Evolutionary conservation across 2,797 vertebrate species (phyloP), one percentile per base, ranked within the genome.

Genomic region (Enteromius fasciolatus): DNA sequence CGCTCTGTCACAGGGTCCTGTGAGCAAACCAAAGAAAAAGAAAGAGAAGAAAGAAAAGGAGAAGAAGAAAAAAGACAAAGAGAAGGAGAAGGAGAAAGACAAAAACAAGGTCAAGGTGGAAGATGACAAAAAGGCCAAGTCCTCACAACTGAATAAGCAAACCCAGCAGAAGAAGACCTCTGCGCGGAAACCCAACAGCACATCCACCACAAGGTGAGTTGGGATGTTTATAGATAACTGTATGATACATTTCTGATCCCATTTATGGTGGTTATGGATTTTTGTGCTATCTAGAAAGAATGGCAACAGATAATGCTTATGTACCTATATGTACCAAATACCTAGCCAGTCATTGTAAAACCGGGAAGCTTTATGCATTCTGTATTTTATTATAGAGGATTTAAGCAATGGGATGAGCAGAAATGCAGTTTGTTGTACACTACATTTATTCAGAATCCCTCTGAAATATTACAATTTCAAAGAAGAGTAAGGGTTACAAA

Each of bases 1-100:
- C 6, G 97, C 98, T 48, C 92, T 99, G 89, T 99, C 98, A 31
- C 98, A 99, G 94, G 97, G 97, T 0, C 98, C 97, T 0, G 97
- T 99, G 91, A 98, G 96, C 93, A 99, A 99, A 95, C 98, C 98
- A 95, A 99, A 99, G 97, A 98, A 98, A 92, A 99, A 98, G 91
- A 98, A 97, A 78, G 97, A 99, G 91, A 98, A 97, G 92, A 97
- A 97, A 84, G 97, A 98, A 81, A 98, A 97, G 86, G 96, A 99
- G 77, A 98, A 97, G 90, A 86, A 89, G 70, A 95, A 94, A 89
- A 96, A 95, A 82, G 96, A 98, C 86, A 97, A 96, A 61, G 94
- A 95, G 50, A 95, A 94, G 68, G 95, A 96, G 33, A 94, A 94
- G 68, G 95, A 96, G 33, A 94, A 94, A 87, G 93, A 93, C 46